A percentile compares a stretch with the other conserved stretches of the same genome.
These are phyloP conservation scores for Netelia inedita DNA, from an alignment of 2,888 invertebrate genomes.

Conservation along the genomic window DNA sequence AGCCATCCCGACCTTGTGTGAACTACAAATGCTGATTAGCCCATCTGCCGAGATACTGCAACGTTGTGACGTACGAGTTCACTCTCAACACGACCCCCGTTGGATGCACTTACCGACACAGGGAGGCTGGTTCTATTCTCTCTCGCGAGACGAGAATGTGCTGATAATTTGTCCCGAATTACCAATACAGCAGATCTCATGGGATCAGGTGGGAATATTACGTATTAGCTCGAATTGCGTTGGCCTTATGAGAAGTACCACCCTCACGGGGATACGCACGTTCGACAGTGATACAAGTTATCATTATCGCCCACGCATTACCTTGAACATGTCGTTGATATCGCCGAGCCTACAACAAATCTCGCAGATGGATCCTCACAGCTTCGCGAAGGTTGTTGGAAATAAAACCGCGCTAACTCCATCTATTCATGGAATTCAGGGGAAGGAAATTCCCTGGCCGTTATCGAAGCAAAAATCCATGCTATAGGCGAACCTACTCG, in stretches of 20 bases:
- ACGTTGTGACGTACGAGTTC: slow-evolving; percentile 1
- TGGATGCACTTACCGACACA: neutral
- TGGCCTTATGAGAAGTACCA: neutral
- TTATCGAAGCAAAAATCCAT: no score
- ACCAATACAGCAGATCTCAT: neutral
- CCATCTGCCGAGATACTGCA: neutral
- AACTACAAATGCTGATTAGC: slow-evolving; percentile 7
- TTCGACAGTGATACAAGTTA: neutral
- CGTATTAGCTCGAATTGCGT: slow-evolving; percentile 3
- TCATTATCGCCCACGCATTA: neutral
- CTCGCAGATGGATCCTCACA: no score
- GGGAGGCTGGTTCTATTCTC: slow-evolving; percentile 21
- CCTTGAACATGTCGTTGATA: neutral
- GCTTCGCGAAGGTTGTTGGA: no score
- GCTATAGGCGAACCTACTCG: no score
- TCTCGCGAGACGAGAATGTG: neutral
- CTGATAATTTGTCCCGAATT: neutral
- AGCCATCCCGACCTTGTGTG: neutral
- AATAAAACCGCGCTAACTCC: no score
- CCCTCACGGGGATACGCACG: slow-evolving; percentile 3
- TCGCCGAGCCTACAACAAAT: neutral
- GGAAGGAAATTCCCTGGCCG: no score
- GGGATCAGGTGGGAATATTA: neutral
- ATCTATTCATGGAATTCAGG: no score
- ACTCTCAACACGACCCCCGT: neutral